These are phyloP conservation scores for Coendou prehensilis DNA, from an alignment of 2,797 vertebrate species.

Conservation along the genomic window DNA sequence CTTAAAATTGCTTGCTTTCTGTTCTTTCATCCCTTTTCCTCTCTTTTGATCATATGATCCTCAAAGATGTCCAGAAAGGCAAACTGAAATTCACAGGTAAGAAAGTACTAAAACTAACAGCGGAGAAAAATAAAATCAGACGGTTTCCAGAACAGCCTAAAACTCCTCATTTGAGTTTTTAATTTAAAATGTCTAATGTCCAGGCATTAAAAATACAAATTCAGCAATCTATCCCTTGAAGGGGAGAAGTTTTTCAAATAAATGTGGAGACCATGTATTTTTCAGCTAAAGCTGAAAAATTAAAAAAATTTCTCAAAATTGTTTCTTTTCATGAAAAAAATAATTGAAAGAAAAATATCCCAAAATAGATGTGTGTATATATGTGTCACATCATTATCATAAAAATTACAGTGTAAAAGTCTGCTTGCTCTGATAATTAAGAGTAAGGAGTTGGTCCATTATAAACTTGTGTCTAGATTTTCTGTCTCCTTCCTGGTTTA, in stretches of 20 bases:
- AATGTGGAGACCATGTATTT: conserved; percentile 56
- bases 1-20: neutral
- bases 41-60: neutral
- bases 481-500: conserved; percentile 30
- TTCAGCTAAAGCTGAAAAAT: neutral
- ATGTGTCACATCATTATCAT: conserved; percentile 18
- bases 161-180: neutral
- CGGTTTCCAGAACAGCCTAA: neutral
- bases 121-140: conserved; percentile 47
- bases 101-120: neutral
- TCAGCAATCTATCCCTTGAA: neutral
- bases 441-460: neutral
- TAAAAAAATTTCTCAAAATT: too few relatives aligned
- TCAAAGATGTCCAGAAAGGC: neutral
- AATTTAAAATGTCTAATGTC: neutral
- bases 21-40: neutral
- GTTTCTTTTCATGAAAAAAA: conserved; percentile 19
- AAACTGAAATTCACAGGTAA: neutral
- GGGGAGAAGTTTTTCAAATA: neutral
- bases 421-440: neutral
- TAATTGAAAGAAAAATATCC: neutral
- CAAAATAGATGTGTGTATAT: neutral
- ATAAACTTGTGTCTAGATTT: conserved; percentile 10
- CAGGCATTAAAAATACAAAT: conserved; percentile 58
- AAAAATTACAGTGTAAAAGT: conserved; percentile 21